Evolutionary conservation across 1,140 invertebrate species (phyloP).

Genomic region (Sitophilus oryzae): DNA sequence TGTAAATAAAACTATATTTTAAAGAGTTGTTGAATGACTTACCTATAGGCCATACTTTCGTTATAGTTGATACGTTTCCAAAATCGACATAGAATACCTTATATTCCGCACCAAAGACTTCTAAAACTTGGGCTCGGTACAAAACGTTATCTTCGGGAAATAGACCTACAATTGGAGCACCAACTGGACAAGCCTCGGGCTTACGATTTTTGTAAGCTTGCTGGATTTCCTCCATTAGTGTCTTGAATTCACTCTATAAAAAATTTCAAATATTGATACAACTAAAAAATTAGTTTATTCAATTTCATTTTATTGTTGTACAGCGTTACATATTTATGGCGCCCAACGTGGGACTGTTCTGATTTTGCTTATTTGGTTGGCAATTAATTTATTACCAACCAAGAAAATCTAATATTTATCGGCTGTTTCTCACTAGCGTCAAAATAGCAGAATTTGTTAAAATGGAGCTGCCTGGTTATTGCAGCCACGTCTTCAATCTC

Average conservation of each 20-base stretch:
- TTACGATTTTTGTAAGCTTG: slow-evolving; percentile 54
- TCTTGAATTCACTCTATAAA: slow-evolving; percentile 50
- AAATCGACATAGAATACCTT: slow-evolving; percentile 67
- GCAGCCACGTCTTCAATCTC: no score
- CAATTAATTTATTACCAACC: no score
- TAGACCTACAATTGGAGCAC: slow-evolving; percentile 58
- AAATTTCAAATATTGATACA: neutral
- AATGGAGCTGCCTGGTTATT: no score
- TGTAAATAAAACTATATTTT: neutral
- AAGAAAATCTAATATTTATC: no score
- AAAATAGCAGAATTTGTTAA: no score
- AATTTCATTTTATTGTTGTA: no score
- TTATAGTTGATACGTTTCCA: slow-evolving; percentile 60
- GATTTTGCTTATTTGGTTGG: no score
- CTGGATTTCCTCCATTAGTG: slow-evolving; percentile 65
- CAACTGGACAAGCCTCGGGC: slow-evolving; percentile 45
- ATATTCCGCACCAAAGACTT: slow-evolving; percentile 48
- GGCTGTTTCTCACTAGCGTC: no score
- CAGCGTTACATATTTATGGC: no score
- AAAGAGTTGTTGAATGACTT: no score
- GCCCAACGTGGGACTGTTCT: no score
- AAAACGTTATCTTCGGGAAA: slow-evolving; percentile 63
- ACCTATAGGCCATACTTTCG: slow-evolving; percentile 58
- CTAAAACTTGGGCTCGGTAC: slow-evolving; percentile 59
- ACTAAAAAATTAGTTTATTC: neutral